A percentile compares a stretch with the other conserved stretches of the same genome.
These are phyloP conservation scores for Tinamus major DNA, from an alignment of 2,797 vertebrate species.

Conservation along the genomic window DNA sequence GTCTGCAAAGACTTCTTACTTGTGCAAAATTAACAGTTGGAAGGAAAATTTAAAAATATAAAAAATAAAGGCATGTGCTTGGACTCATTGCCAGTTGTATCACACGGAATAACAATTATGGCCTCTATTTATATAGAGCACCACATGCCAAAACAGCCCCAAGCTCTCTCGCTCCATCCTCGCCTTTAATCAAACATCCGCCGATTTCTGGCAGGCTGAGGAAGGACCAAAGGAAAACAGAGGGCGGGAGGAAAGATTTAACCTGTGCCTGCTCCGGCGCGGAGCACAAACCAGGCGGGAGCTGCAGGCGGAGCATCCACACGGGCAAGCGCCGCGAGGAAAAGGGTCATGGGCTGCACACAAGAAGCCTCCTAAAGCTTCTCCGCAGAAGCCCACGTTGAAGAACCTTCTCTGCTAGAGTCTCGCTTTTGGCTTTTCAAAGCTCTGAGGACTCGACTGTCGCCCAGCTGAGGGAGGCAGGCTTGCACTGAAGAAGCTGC, in stretches of 20 bases:
- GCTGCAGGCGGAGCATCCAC: not conserved
- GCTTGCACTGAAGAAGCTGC: not conserved
- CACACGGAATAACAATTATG: not conserved
- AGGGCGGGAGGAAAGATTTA: not conserved
- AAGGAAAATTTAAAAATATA: not conserved
- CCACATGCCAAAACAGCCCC: not conserved
- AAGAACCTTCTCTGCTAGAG: not conserved
- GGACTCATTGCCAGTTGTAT: not conserved
- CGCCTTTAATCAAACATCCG: not conserved
- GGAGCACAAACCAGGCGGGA: not conserved
- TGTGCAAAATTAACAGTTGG: not conserved
- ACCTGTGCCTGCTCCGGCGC: not conserved
- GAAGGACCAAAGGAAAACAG: not conserved
- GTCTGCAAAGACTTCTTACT: not conserved
- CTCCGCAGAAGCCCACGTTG: not conserved
- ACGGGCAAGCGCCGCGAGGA: not conserved
- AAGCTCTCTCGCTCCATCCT: not conserved
- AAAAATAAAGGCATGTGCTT: not conserved
- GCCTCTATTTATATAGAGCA: not conserved
- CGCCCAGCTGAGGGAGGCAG: not conserved
- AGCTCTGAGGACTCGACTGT: not conserved
- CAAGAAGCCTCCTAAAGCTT: not conserved
- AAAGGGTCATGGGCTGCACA: not conserved
- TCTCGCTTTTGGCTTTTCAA: constrained; percentile 8
- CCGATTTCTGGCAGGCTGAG: not conserved